Conservation (phyloP, 2,888 invertebrate genomes). For the Celastrina argiolus region DNA sequence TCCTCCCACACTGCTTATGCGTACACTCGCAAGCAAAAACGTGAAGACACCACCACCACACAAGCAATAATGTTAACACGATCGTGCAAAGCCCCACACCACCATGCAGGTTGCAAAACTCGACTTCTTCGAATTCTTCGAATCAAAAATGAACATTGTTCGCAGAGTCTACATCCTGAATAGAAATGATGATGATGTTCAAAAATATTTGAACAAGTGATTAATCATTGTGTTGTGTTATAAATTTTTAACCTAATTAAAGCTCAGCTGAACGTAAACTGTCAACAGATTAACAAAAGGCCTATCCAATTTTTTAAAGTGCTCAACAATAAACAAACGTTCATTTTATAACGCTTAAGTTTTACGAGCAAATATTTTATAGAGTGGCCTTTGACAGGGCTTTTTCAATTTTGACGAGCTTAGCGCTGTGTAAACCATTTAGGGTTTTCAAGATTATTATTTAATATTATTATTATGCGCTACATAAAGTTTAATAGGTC, state of each 20-base stretch:
- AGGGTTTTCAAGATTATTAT: too few species aligned
- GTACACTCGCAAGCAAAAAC: too few species aligned
- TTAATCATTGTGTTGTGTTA: not conserved
- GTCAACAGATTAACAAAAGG: slow-evolving; percentile 11
- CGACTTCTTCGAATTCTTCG: too few species aligned
- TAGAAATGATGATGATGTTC: not conserved
- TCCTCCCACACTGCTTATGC: too few species aligned
- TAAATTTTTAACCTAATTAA: slow-evolving; percentile 13
- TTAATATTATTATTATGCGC: too few species aligned
- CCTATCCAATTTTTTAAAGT: slow-evolving; percentile 17
- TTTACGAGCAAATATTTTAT: not conserved
- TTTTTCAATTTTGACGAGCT: not conserved
- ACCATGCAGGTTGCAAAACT: too few species aligned
- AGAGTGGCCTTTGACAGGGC: not conserved
- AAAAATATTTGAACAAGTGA: not conserved
- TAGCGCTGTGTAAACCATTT: not conserved
- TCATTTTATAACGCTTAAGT: not conserved
- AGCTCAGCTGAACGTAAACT: slow-evolving; percentile 12
- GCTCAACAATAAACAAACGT: slow-evolving; percentile 2
- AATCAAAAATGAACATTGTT: too few species aligned
- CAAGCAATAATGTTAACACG: too few species aligned
- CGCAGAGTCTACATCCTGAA: too few species aligned
- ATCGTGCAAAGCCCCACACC: too few species aligned
- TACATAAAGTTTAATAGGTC: too few species aligned
- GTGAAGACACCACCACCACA: too few species aligned